phyloP scores from a whole-genome alignment of 2,797 vertebrate species.

The Xenopus petersii region DNA sequence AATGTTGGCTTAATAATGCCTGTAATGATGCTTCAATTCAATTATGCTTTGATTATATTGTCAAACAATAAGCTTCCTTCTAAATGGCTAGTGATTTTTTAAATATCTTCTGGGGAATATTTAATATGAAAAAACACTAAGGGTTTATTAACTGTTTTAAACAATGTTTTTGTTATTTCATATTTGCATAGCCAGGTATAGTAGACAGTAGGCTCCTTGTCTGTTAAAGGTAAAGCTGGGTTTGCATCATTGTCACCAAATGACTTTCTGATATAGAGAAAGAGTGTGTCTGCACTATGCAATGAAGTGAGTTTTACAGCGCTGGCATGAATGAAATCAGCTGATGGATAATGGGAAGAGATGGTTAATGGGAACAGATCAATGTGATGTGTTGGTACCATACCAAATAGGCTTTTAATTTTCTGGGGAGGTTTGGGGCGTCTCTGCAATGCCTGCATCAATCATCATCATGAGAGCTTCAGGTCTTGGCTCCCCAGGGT shows the following conservation, averaged over 20 bases:
- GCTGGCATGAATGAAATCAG: constrained; percentile 47
- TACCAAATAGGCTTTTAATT: constrained; percentile 98
- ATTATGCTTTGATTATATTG: neutral
- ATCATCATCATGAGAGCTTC: constrained; percentile 82
- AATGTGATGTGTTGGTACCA: constrained; percentile 81
- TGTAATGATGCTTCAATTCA: neutral
- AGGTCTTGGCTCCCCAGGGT: constrained; percentile 69
- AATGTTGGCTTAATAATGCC: neutral
- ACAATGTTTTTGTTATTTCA: too few species aligned
- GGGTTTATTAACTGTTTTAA: too few species aligned
- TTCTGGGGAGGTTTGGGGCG: constrained; percentile 81
- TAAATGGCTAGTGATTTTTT: neutral
- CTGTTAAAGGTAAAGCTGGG: neutral
- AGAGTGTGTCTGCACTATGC: neutral
- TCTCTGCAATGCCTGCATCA: constrained; percentile 85
- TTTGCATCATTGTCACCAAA: neutral
- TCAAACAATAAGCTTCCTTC: neutral
- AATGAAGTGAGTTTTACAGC: neutral
- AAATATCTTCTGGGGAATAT: neutral
- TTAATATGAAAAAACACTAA: neutral
- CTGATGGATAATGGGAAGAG: constrained; percentile 61
- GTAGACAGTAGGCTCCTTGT: neutral
- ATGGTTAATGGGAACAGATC: constrained; percentile 55
- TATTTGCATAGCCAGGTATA: neutral
- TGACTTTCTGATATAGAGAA: neutral